Percentiles rank a stretch among this genome's conserved stretches.
Evolutionary conservation across 2,113 vertebrate species (phyloP).

Genomic region (Struthio camelus): DNA sequence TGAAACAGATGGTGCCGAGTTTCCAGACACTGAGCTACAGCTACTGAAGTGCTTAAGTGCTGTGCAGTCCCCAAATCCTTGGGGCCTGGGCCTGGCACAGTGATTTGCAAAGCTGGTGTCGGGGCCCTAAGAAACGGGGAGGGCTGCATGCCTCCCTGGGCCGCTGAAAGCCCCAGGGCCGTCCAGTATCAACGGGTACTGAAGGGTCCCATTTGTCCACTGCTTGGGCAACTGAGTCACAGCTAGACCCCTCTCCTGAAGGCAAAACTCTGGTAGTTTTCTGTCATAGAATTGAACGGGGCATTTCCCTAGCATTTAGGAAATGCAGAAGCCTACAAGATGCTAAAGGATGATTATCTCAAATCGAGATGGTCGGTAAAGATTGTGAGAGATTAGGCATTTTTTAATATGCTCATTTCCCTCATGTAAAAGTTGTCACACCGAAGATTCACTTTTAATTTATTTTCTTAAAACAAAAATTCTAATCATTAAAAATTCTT

Average conservation of each 20-base stretch:
- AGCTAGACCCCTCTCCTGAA: background rate
- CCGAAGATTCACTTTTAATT: background rate
- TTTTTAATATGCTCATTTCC: background rate
- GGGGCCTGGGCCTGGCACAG: fast-evolving
- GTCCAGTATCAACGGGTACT: background rate
- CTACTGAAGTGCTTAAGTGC: background rate
- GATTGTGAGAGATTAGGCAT: background rate
- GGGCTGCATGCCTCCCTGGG: background rate
- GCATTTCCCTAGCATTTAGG: background rate
- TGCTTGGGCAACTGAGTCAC: background rate
- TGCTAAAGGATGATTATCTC: background rate
- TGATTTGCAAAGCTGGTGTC: fast-evolving
- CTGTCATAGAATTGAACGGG: background rate
- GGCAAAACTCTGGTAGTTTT: background rate
- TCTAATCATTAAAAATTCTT: too few species aligned
- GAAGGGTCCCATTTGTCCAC: background rate
- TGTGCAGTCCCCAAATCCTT: fast-evolving
- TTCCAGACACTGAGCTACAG: background rate
- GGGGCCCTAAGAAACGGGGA: background rate
- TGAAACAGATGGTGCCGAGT: background rate
- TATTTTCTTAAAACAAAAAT: background rate
- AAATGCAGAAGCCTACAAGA: background rate
- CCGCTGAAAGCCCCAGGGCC: background rate
- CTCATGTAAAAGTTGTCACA: background rate
- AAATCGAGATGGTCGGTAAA: background rate